Percentiles rank a stretch among this genome's conserved stretches.
Evolutionary conservation across 2,888 invertebrate genomes (phyloP).

Genomic region (Chloroclysta siterata): DNA sequence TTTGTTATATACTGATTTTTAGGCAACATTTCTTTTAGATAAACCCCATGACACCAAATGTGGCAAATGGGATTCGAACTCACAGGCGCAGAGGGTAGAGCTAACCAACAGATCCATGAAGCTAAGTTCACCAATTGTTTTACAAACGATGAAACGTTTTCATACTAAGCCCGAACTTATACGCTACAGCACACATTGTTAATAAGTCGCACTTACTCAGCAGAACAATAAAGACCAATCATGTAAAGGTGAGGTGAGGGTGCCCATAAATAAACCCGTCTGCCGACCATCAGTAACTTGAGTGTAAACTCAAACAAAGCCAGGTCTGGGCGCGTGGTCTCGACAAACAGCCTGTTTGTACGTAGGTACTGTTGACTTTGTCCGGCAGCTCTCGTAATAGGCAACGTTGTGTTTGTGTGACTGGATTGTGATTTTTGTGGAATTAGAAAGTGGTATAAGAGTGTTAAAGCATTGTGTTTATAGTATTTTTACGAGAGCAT

Average conservation of each 20-base stretch:
- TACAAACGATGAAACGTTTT: too few species aligned
- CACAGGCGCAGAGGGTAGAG: too few species aligned
- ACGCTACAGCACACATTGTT: not conserved
- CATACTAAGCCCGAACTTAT: too few species aligned
- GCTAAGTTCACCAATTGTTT: too few species aligned
- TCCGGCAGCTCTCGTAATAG: conserved; percentile 28
- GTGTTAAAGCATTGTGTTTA: not conserved
- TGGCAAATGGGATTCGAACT: too few species aligned
- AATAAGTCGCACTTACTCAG: not conserved
- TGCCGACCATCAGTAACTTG: conserved; percentile 32
- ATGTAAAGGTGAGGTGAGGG: conserved; percentile 28
- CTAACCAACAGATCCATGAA: too few species aligned
- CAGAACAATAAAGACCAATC: conserved; percentile 30
- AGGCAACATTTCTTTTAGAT: too few species aligned
- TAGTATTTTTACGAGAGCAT: too few species aligned
- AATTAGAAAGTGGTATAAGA: not conserved
- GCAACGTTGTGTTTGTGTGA: conserved; percentile 19
- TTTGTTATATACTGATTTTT: too few species aligned
- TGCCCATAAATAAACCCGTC: conserved; percentile 31
- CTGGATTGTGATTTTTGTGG: conserved; percentile 27
- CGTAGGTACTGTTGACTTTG: conserved; percentile 29
- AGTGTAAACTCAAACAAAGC: conserved; percentile 35
- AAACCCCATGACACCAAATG: too few species aligned
- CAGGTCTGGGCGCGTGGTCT: conserved; percentile 31
- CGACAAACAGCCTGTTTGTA: conserved; percentile 30